Evolutionary conservation across 2,888 invertebrate species (phyloP), one percentile per base, ranked within the genome.

Genomic region (Hedya salicella): DNA sequence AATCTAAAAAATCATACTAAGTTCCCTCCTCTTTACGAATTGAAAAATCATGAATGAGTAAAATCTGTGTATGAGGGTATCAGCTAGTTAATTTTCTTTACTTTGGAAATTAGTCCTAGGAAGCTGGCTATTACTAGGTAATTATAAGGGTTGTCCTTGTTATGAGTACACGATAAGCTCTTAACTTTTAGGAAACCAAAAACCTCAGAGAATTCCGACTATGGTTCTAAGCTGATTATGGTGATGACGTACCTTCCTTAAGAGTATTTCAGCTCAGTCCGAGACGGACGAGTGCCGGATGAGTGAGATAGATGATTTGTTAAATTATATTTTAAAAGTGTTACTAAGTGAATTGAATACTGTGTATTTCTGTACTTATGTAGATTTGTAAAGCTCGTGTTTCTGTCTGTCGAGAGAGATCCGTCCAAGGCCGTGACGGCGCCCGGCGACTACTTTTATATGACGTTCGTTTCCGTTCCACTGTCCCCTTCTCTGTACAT

Each of bases 381-480:
- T 48, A 42, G 19, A 44, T 46, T 19, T 39, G 49, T 48, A 17
- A 16, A 46, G 14, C 25, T 53, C 49, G 52, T 46, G 61, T 76
- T 72, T 68, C 72, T 75, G 72, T 77, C 70, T 76, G 72, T 80
- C 76, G 75, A 78, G 81, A 81, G 79, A 78, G 83, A 85, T 88
- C 87, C 87, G 87, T 88, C 87, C 87, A 87, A 75, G 79, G 75
- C 73, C 75, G 75, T 69, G 68, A 48, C 66, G 68, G 71, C 70
- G 71, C 52, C 53, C 63, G 63, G 19, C 49, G 32, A 48, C 62
- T 59, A 53, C 67, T 46, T 54, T 63, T 63, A 19, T 48, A 48
- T 16, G 30, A 48, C 17, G 39, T 25, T 16, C 36, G 9, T n/a
- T 61, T 48, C 40, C 14, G 17, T 40, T 19, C 19, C 9, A 40